phyloP scores from a whole-genome alignment of 2,113 vertebrate genomes.

The Embiotoca jacksoni region DNA sequence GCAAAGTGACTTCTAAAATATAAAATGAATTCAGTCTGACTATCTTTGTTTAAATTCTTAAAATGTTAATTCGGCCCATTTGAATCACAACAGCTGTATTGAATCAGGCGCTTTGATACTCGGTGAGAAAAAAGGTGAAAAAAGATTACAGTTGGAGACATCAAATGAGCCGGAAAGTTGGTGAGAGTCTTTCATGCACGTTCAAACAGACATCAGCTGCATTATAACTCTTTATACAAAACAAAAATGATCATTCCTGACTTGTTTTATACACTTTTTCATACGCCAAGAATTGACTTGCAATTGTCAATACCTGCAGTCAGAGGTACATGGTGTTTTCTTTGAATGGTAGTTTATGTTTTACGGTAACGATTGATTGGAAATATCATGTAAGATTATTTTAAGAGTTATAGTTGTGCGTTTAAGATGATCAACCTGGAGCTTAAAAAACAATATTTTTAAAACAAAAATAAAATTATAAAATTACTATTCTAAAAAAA shows the following conservation, averaged over 20 bases:
- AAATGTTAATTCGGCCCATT: conserved; percentile 54
- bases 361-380: conserved; percentile 62
- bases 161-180: conserved; percentile 72
- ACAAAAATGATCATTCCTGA: conserved; percentile 46
- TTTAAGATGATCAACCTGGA: conserved; percentile 55
- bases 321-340: conserved; percentile 59
- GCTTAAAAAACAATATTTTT: conserved; percentile 37
- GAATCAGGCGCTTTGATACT: conserved; percentile 69
- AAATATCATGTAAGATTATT: conserved; percentile 12
- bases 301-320: conserved; percentile 73
- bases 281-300: conserved; percentile 65
- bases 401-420: conserved; percentile 11
- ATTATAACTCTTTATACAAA: conserved; percentile 31
- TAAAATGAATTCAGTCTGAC: conserved; percentile 47
- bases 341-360: conserved; percentile 76
- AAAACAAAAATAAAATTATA: too few species aligned
- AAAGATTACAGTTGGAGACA: conserved; percentile 64
- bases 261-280: conserved; percentile 56
- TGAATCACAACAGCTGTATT: conserved; percentile 58
- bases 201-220: conserved; percentile 75
- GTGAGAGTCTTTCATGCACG: conserved; percentile 68
- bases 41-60: conserved; percentile 55
- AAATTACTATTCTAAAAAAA: too few species aligned
- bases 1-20: not conserved
- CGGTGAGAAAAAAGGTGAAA: conserved; percentile 65